Evolutionary conservation across 2,113 vertebrate species (phyloP).

Genomic region (Archilochus colubris): DNA sequence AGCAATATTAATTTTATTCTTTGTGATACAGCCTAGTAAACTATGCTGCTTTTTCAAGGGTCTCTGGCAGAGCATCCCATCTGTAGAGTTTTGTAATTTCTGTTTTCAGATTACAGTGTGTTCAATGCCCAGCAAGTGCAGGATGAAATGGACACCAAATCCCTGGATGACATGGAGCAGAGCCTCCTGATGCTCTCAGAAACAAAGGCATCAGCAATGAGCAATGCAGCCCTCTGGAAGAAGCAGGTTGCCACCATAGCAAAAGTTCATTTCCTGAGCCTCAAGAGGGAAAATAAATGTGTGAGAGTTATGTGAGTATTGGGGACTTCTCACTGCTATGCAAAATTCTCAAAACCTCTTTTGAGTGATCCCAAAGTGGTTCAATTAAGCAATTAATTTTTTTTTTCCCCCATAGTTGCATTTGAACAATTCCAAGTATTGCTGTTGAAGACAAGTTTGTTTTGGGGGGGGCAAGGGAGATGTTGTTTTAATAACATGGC

Average conservation of each 20-base stretch:
- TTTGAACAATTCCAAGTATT: not conserved
- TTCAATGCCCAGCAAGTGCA: constrained; percentile 85
- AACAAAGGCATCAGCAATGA: constrained; percentile 70
- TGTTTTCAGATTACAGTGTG: constrained; percentile 88
- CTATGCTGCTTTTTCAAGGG: not conserved
- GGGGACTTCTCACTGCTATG: accelerated
- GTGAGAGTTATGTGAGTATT: constrained; percentile 78
- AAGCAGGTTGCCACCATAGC: constrained; percentile 89
- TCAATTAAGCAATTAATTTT: not conserved
- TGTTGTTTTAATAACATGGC: not conserved
- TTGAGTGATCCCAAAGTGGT: not conserved
- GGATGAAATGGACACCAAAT: constrained; percentile 80
- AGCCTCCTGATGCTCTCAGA: constrained; percentile 87
- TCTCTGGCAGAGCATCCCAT: not conserved
- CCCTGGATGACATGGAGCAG: constrained; percentile 87
- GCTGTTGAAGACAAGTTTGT: not conserved
- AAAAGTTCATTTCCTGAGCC: constrained; percentile 89
- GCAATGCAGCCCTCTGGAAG: constrained; percentile 85
- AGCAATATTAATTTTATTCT: not conserved
- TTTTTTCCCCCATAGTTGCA: not conserved
- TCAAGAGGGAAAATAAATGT: constrained; percentile 88
- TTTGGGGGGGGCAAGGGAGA: not conserved
- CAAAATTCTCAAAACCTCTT: not conserved
- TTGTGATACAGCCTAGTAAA: not conserved
- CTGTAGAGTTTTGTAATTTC: not conserved